Base-by-base conservation (phyloP, 2,888 invertebrate species). In the Electrophaes corylata region DNA sequence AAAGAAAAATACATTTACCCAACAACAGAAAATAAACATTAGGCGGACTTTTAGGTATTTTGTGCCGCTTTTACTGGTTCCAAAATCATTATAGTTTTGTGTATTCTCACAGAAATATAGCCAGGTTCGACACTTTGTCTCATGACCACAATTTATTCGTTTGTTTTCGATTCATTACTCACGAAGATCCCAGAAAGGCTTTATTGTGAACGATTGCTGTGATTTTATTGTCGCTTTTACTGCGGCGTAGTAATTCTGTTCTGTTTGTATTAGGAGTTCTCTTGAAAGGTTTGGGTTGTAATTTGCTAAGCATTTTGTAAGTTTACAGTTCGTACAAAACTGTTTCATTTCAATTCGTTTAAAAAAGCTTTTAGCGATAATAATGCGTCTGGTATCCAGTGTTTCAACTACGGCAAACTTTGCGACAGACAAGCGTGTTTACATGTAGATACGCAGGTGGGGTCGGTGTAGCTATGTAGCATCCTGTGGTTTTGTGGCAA, bases 161-260 rank as follows among this genome's bases (percentile, higher is more conserved):
- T 76, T 74, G 74, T 72, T 71, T 75, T 73, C 77, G 71, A 78
- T 82, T 79, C 82, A 82, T 83, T 83, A 82, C 78, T 75, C 71
- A 66, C 69, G 57, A 66, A 61, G 69, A 67, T 71, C 70, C 76
- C 76, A 73, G 73, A 71, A 73, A 72, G 67, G 67, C 72, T 69
- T 73, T 71, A 71, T 70, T 62, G 68, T 65, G 75, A 73, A 71
- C 73, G 69, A 71, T 73, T 70, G 72, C 74, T 63, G 72, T 65
- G 72, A 67, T 79, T 83, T 77, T 82, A 82, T 75, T 74, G 73
- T 65, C 67, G 61, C 61, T 71, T 79, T 79, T 80, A 80, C 79
- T 67, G 68, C 63, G 59, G 46, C 37, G 60, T 60, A 57, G 55
- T 60, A 62, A 60, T 62, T 60, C 55, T 48, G 54, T 49, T 54